Evolutionary conservation across 2,113 vertebrate genomes (phyloP).

Genomic region (Eira barbara): DNA sequence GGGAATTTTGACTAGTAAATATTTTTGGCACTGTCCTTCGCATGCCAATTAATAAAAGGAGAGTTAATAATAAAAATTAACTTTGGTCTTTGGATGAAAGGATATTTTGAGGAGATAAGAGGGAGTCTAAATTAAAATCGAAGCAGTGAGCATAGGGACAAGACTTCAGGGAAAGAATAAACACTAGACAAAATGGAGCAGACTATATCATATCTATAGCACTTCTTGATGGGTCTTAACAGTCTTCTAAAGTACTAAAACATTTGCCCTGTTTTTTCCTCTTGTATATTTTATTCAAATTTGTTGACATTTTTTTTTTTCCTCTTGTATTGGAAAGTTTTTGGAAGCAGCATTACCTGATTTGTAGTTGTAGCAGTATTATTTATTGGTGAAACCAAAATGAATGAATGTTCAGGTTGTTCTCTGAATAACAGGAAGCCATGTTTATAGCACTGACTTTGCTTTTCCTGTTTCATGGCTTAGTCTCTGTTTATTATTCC

Average conservation of each 20-base stretch:
- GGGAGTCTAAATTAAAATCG: neutral
- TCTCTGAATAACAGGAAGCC: neutral
- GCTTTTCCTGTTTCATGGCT: neutral
- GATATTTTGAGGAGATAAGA: neutral
- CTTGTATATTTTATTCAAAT: neutral
- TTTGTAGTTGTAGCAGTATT: neutral
- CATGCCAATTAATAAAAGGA: neutral
- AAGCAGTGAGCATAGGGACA: neutral
- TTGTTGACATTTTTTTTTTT: neutral
- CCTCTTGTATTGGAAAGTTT: neutral
- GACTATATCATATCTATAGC: neutral
- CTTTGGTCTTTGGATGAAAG: slow-evolving; percentile 15
- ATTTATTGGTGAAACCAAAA: neutral
- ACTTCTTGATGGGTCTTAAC: neutral
- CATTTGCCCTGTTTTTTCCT: neutral
- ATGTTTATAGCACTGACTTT: neutral
- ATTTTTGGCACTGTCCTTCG: neutral
- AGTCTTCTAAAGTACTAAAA: neutral
- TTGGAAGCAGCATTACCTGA: neutral
- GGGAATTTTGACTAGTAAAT: neutral
- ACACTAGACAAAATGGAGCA: neutral
- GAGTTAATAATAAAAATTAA: slow-evolving; percentile 31
- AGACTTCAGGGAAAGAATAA: neutral
- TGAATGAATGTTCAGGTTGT: neutral
- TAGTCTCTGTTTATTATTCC: neutral